Percentiles rank a stretch among this genome's conserved stretches.
These are phyloP conservation scores for Halocynthia aurantium DNA, from an alignment of 23 tunicate genomes.

Conservation along the genomic window DNA sequence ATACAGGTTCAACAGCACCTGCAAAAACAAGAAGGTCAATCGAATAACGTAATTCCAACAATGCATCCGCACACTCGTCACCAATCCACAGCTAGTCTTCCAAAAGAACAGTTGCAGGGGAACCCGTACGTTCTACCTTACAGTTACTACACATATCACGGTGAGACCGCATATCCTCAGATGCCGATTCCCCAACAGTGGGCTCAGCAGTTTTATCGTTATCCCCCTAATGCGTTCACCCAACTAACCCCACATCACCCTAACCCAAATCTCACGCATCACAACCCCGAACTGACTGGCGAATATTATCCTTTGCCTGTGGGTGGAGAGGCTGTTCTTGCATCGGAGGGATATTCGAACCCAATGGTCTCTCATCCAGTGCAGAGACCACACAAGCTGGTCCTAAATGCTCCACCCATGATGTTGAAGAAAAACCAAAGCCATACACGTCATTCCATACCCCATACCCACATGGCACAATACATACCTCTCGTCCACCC, in stretches of 20 bases:
- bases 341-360: not conserved
- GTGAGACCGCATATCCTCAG: slow-evolving; percentile 14
- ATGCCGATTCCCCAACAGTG: slow-evolving; percentile 50
- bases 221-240: slow-evolving; percentile 32
- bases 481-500: slow-evolving; percentile 2
- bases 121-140: not conserved
- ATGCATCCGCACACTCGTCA: not conserved
- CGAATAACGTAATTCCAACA: no score
- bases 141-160: slow-evolving; percentile 19
- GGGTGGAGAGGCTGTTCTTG: not conserved
- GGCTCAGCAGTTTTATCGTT: slow-evolving; percentile 43
- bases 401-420: slow-evolving; percentile 1
- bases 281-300: slow-evolving; percentile 5
- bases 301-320: slow-evolving; percentile 4
- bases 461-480: slow-evolving; percentile 13
- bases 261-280: not conserved
- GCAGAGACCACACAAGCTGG: not conserved
- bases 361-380: not conserved
- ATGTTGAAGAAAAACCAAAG: not conserved
- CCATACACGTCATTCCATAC: not conserved
- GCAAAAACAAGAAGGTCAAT: no score
- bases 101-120: slow-evolving; percentile 1
- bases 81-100: slow-evolving; percentile 9
- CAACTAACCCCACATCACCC: slow-evolving; percentile 16
- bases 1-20: not conserved